Base-by-base conservation (phyloP, 1,140 invertebrate species). In the Holotrichia oblita region DNA sequence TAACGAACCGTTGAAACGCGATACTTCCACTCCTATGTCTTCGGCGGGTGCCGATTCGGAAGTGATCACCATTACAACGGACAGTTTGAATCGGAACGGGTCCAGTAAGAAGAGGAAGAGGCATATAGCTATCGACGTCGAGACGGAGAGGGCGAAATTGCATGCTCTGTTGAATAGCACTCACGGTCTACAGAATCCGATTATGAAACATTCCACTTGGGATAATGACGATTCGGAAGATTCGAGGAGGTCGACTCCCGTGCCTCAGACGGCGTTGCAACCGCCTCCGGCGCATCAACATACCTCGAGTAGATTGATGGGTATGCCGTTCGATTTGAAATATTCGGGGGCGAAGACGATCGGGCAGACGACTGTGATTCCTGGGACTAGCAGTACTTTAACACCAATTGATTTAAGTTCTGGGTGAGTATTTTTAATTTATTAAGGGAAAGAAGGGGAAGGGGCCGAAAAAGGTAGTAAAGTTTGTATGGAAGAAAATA, bases 61-160 rank as follows among this genome's bases (percentile, higher is more conserved):
- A 83, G 88, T 93, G 12, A 91, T 93, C 76, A 92, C 91, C n/a
- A 91, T 93, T 78, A 91, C 91, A n/a, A 91, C 90, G 14, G 90
- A 93, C 87, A 77, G 77, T 76, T 74, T 81, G 72, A 81, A 79
- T 72, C 27, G 78, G 24, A 77, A 69, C 55, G 79, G 40, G 76
- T 59, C 55, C 20, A 83, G 85, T 7, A 84, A 87, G 42, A 92
- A 91, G 79, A 93, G 93, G 83, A 96, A 95, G 84, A 89, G 93
- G 20, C 94, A 96, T 83, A 96, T 96, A 84, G 95, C 95, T 27
- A 96, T 97, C 80, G 96, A 97, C 84, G 95, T 97, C n/a, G 96
- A 97, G 87, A 96, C 95, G 0, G 96, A 98, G 84, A 89, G 95
- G 86, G 95, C 95, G 3, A 96, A 96, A 87, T 87, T 97, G 61